Conservation (phyloP, 35 echinoderm and acorn worm species). For the Hemicentrotus pulcherrimus region DNA sequence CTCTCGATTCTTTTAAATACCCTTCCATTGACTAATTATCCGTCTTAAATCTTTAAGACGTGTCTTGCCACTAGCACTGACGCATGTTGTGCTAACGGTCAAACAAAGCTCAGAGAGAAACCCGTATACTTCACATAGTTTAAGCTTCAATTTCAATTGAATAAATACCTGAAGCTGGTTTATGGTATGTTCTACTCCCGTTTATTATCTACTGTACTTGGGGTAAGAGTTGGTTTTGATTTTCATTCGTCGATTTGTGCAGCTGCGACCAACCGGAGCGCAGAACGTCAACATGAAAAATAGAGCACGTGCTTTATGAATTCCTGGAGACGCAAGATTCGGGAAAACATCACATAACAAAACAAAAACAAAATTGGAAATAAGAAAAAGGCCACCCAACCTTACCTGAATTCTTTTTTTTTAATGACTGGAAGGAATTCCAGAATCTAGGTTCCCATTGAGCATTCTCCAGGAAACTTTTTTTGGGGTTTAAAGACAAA, state of each 20-base stretch:
- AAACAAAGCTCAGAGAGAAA: not conserved
- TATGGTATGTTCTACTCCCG: not conserved
- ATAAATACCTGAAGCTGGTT: not conserved
- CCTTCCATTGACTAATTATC: not conserved
- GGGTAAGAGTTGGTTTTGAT: constrained; percentile 24
- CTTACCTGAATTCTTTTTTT: not conserved
- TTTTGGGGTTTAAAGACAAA: too few relatives aligned
- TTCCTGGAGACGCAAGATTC: not conserved
- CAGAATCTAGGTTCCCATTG: not conserved
- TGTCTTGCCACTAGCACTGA: not conserved
- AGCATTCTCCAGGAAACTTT: not conserved
- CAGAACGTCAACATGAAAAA: constrained; percentile 32
- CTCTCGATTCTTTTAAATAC: not conserved
- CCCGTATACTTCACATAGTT: not conserved
- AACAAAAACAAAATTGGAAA: not conserved
- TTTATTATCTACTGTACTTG: not conserved
- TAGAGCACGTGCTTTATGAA: constrained; percentile 14
- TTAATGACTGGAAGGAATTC: not conserved
- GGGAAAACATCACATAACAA: not conserved
- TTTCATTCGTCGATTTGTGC: constrained; percentile 22
- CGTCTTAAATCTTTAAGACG: not conserved
- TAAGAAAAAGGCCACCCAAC: constrained; percentile 2
- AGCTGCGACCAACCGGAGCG: constrained; percentile 44
- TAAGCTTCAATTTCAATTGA: not conserved
- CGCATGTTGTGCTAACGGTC: not conserved